Evolutionary conservation across 2,113 vertebrate genomes (phyloP), one percentile per base, ranked within the genome.

Genomic region (Cyprinodon variegatus): DNA sequence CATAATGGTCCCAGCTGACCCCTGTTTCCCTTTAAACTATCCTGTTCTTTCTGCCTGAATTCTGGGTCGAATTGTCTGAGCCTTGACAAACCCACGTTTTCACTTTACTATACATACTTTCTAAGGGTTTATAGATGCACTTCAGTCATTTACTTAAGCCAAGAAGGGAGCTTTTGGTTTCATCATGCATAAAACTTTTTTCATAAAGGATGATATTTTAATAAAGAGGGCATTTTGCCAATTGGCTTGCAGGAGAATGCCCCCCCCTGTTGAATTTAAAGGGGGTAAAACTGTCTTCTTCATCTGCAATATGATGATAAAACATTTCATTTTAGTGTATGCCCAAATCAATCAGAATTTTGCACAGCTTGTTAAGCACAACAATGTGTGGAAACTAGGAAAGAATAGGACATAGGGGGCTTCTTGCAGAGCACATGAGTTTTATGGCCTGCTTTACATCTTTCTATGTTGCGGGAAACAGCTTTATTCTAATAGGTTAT

Each of bases 121-220:
- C 29, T 29, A 29, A 29, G 29, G 29, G 29, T 29, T 29, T 29
- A 29, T 29, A 1, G 29, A 2, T 29, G 29, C 29, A 29, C 29
- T 29, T 29, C 29, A 29, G 29, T 29, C 29, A 29, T 29, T 29
- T 29, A 29, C 29, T 29, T 29, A 29, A 29, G 29, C 59, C 79
- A 77, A 84, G 89, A 84, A 92, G 89, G 88, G 83, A 83, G 78
- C 78, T 89, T 86, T 90, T 81, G 77, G 84, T 90, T 85, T 73
- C 82, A 70, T 76, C 84, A 84, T 83, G 78, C 22, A 77, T 64
- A 69, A 74, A 50, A 78, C 79, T 91, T 91, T 91, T 86, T 87
- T 90, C 48, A 65, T 81, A 40, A 50, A 89, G 83, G 87, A 89
- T 90, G 85, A 20, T 57, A 57, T 57, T 57, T 20, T 20, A 20